These are phyloP conservation scores for Melitaea athalia DNA, from an alignment of 2,888 invertebrate species.

Conservation along the genomic window DNA sequence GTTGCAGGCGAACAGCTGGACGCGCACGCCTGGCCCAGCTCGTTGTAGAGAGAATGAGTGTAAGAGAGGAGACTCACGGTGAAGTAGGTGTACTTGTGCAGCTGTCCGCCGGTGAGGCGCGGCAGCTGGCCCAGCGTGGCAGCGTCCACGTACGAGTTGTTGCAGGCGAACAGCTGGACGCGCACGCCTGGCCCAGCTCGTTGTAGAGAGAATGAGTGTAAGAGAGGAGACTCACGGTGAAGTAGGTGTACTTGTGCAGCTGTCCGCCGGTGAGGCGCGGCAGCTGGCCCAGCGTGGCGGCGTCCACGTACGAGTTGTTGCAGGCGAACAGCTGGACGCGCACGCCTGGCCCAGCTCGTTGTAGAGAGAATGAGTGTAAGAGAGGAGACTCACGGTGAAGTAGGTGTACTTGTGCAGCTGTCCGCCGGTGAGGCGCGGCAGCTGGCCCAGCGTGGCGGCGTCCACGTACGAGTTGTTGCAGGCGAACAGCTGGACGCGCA, in stretches of 20 bases:
- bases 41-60: constrained; percentile 87
- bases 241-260: constrained; percentile 98
- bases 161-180: constrained; percentile 97
- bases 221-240: constrained; percentile 84
- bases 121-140: constrained; percentile 97
- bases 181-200: constrained; percentile 96
- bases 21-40: constrained; percentile 96
- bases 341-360: constrained; percentile 97
- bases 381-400: constrained; percentile 87
- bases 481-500: constrained; percentile 97
- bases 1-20: constrained; percentile 98
- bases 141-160: constrained; percentile 97
- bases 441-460: constrained; percentile 96
- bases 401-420: constrained; percentile 98
- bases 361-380: constrained; percentile 79
- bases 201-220: constrained; percentile 85
- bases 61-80: constrained; percentile 81
- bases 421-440: constrained; percentile 96
- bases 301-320: constrained; percentile 97
- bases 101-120: constrained; percentile 95
- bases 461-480: constrained; percentile 98
- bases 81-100: constrained; percentile 99
- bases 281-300: constrained; percentile 97
- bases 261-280: constrained; percentile 96
- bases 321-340: constrained; percentile 97